Base-by-base conservation (phyloP, 37 sponge, comb jelly and placozoan species). In the Chondrosia reniformis region DNA sequence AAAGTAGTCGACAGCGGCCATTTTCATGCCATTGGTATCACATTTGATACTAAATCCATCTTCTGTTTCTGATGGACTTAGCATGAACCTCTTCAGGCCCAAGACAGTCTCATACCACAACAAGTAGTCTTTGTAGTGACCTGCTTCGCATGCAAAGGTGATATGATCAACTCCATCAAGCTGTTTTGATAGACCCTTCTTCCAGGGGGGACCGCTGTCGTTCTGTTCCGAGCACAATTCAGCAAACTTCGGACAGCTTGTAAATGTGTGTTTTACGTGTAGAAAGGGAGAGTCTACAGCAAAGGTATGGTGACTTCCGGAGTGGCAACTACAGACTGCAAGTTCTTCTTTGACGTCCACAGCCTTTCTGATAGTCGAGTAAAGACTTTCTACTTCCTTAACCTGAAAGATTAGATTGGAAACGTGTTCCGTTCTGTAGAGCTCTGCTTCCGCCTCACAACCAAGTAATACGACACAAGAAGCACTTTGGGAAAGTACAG, bases 1-100 rank as follows among this genome's bases (percentile, higher is more conserved):
- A 31, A 52, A 82, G 76, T 82, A 82, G 64, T 82, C 58, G 76
- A 82, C 42, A n/a, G 83, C 76, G 37, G 62, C 9, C 62, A 82
- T 33, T 40, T 56, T 82, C 75, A 82, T 59, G 6, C 83, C 83
- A 74, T 74, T 58, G 59, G 37, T 25, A 36, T 52, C 39, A 19
- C 83, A 74, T 10, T 73, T 33, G 17, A 82, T 33, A n/a, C 38
- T 85, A 34, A 72, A 79, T 7, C 63, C 63, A 46, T 77, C 77
- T 45, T 66, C 79, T 1, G 57, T 32, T 55, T 77, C 84, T 25
- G n/a, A 40, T 28, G 65, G 19, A 37, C 61, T 76, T 55, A 84
- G 1, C 0, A 19, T 6, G 1, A 79, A 66, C 37, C 73, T 28
- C 39, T 55, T 32, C 19, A 84, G 79, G 7, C 57, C 72, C 64